phyloP scores from a whole-genome alignment of 2,888 invertebrate genomes.

The Malthinus flaveolus region DNA sequence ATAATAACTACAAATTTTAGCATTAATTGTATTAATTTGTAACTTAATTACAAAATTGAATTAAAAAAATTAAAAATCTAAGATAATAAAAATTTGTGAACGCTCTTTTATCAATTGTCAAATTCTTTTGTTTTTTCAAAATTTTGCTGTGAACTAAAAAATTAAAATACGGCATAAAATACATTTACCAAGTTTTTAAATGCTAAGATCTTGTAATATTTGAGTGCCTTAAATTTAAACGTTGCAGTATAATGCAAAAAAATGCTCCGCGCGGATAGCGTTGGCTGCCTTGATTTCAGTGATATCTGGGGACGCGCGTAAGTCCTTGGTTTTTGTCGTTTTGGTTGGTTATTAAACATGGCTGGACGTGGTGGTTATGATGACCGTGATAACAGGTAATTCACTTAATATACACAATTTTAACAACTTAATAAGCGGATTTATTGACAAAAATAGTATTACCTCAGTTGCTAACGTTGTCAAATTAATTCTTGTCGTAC shows the following conservation, averaged over 20 bases:
- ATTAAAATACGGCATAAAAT: not conserved
- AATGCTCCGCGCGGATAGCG: conserved; percentile 40
- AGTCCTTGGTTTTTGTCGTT: conserved; percentile 38
- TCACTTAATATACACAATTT: not conserved
- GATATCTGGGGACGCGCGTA: conserved; percentile 43
- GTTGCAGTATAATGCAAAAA: conserved; percentile 24
- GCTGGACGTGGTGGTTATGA: conserved; percentile 87
- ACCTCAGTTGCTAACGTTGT: not conserved
- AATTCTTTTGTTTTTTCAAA: conserved; percentile 5
- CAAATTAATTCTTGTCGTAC: not conserved
- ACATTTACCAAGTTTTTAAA: not conserved
- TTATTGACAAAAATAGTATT: too few relatives aligned
- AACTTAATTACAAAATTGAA: too few relatives aligned
- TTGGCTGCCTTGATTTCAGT: conserved; percentile 40
- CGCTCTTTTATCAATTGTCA: not conserved
- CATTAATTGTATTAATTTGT: too few relatives aligned
- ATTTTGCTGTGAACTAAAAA: not conserved
- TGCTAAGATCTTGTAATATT: not conserved
- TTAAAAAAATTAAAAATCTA: too few relatives aligned
- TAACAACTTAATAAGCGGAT: too few relatives aligned
- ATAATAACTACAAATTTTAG: too few relatives aligned
- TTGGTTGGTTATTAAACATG: conserved; percentile 67
- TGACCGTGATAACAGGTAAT: conserved; percentile 76
- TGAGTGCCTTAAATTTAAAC: not conserved
- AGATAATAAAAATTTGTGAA: too few relatives aligned